Evolutionary conservation across 2,797 vertebrate species (phyloP), one percentile per base, ranked within the genome.

Genomic region (Neosilurus hyrtlii): DNA sequence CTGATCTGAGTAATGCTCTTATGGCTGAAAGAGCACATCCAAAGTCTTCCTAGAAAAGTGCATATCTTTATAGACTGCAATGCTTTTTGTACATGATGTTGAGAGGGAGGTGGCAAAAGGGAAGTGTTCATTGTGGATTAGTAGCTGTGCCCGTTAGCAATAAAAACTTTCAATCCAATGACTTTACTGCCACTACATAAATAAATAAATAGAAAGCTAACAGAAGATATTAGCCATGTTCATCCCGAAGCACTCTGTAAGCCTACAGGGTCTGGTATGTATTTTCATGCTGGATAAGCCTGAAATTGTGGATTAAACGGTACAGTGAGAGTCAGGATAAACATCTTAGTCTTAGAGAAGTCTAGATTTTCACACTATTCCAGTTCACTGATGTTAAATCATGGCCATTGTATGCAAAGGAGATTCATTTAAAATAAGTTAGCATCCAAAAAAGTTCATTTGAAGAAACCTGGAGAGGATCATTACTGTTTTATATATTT

Each of bases 341-440:
- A 61, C 16, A 35, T 57, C 52, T 11, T 57, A 14, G 56, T 56
- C 51, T 54, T 54, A 26, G 51, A 73, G 51, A 10, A 30, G 15
- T 61, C 52, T 56, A 18, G 15, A 73, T 73, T 56, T 56, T 20
- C 73, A 76, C 73, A 61, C 30, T n/a, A 15, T 76, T 76, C 35
- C 0, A 61, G 20, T 61, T 61, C 54, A 37, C 3, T 15, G 10
- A 37, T 76, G 18, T 37, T 59, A 20, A n/a, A n/a, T 24, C 56
- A n/a, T n/a, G 56, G 30, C 11, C 26, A 59, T 3, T 6, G 16
- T 11, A 22, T n/a, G 35, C 18, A 59, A 15, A 43, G 3, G 20
- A 22, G 3, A 75, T 1, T 10, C 57, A 43, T 22, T 35, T 57
- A 30, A 30, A 24, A 10, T 30, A 52, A 75, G 51, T 54, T 18